Evolutionary conservation across 2,797 vertebrate species (phyloP).

Genomic region (Halcyon badia): DNA sequence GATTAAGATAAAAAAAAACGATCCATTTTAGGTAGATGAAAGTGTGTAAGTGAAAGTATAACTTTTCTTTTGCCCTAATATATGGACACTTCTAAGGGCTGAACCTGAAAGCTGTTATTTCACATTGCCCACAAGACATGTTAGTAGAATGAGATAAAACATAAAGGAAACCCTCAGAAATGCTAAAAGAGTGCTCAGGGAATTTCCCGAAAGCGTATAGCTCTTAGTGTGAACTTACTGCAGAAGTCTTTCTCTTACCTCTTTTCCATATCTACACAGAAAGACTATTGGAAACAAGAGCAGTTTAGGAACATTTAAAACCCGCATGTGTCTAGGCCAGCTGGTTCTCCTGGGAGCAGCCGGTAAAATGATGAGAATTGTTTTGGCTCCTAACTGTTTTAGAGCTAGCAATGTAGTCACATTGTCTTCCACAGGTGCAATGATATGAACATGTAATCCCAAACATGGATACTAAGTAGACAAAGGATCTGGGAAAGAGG

Average conservation of each 20-base stretch:
- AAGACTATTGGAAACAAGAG: background rate
- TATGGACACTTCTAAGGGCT: background rate
- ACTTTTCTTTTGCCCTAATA: background rate
- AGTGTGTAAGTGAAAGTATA: background rate
- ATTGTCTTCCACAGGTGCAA: background rate
- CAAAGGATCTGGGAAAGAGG: background rate
- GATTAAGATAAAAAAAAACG: background rate
- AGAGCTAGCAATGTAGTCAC: background rate
- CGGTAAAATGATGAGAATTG: background rate
- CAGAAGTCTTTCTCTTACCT: background rate
- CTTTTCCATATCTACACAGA: background rate
- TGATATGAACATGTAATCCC: background rate
- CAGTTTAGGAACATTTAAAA: background rate
- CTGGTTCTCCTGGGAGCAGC: background rate
- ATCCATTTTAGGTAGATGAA: background rate
- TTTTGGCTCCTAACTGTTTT: background rate
- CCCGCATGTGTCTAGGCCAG: background rate
- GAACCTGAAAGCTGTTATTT: background rate
- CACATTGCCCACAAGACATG: background rate
- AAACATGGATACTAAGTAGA: too few species aligned
- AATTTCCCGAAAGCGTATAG: background rate
- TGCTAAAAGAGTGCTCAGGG: background rate
- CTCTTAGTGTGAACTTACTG: background rate
- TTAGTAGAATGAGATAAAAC: background rate
- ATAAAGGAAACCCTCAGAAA: background rate